Evolutionary conservation across 2,113 vertebrate species (phyloP).

Genomic region (Athene cunicularia): DNA sequence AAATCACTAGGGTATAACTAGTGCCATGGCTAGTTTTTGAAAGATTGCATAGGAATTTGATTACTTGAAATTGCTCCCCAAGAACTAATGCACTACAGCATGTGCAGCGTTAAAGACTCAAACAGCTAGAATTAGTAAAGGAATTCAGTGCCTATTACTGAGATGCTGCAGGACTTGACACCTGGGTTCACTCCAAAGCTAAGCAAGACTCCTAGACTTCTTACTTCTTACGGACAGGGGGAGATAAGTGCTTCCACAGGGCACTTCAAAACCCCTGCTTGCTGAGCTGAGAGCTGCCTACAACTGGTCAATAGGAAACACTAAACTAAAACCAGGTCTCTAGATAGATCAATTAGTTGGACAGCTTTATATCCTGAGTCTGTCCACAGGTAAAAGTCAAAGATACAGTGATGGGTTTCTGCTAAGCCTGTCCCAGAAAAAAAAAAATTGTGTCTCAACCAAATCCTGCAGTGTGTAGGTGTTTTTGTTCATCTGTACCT

Average conservation of each 20-base stretch:
- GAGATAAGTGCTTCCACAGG: background rate
- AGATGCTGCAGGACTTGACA: background rate
- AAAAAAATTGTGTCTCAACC: background rate
- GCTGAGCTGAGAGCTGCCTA: background rate
- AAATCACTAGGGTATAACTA: background rate
- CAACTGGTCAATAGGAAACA: background rate
- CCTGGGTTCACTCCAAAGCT: background rate
- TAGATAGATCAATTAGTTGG: background rate
- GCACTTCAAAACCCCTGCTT: background rate
- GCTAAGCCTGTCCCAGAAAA: background rate
- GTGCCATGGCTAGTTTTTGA: background rate
- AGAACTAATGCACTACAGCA: background rate
- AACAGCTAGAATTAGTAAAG: background rate
- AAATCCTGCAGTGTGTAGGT: background rate
- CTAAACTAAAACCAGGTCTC: background rate
- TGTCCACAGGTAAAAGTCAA: background rate
- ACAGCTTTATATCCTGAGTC: background rate
- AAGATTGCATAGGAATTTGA: background rate
- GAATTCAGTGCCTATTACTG: background rate
- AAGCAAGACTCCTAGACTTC: background rate
- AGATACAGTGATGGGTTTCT: background rate
- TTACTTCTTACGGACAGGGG: fast-evolving
- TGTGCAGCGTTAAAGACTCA: background rate
- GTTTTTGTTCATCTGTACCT: background rate
- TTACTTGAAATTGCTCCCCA: background rate